Evolutionary conservation across 2,888 invertebrate genomes (phyloP).

Genomic region (Drosophila neonasuta): DNA sequence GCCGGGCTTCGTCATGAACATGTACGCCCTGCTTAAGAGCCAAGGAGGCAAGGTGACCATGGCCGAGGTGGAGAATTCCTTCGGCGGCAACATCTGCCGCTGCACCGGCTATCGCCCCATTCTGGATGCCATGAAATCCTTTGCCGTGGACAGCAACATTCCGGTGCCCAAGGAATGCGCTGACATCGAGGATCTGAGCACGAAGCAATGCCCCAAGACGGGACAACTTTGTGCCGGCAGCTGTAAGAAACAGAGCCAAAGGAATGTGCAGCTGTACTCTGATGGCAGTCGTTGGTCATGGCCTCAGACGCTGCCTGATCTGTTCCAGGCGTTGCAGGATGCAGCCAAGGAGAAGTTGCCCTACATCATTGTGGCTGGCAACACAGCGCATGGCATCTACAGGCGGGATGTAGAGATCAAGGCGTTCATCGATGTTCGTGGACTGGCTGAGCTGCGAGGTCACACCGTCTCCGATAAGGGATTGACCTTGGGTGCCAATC

Average conservation of each 20-base stretch:
- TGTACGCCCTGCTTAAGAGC: conserved; percentile 84
- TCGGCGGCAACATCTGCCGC: conserved; percentile 90
- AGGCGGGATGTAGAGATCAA: conserved; percentile 78
- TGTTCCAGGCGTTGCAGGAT: conserved; percentile 79
- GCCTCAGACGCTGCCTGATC: conserved; percentile 65
- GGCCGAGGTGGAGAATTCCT: conserved; percentile 88
- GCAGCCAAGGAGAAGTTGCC: conserved; percentile 76
- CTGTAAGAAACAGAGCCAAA: conserved; percentile 63
- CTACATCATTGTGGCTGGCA: conserved; percentile 88
- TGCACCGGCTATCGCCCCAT: conserved; percentile 92
- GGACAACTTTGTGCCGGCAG: conserved; percentile 79
- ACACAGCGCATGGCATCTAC: conserved; percentile 88
- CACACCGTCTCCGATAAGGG: conserved; percentile 74
- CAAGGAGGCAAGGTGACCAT: conserved; percentile 84
- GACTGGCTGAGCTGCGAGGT: conserved; percentile 84
- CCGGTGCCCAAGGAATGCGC: conserved; percentile 81
- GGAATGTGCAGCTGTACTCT: conserved; percentile 42
- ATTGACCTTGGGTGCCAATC: conserved; percentile 78
- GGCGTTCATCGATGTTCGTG: conserved; percentile 86
- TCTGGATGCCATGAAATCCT: conserved; percentile 90
- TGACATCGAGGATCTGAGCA: conserved; percentile 82
- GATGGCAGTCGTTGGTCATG: conserved; percentile 78
- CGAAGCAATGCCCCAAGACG: conserved; percentile 82
- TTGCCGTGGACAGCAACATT: conserved; percentile 85
- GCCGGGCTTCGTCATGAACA: conserved; percentile 90